Base-by-base conservation (phyloP, 2,888 invertebrate genomes). In the Tiliacea citrago region DNA sequence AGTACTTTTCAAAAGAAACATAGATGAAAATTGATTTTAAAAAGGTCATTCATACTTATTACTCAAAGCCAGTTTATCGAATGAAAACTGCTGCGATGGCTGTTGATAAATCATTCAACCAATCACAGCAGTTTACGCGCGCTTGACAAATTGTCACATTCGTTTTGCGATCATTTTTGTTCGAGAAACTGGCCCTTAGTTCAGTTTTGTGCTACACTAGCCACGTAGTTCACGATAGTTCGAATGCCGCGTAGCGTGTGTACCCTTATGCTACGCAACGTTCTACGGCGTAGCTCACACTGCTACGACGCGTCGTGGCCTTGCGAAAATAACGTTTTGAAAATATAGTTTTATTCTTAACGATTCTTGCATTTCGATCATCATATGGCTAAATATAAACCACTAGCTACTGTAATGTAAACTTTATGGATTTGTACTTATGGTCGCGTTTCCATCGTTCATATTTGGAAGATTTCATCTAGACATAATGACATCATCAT, bases 251-350 rank as follows among this genome's bases (percentile, higher is more conserved):
- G 55, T 76, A 76, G 63, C 63, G 13, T 16, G 6, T 53, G 16
- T 9, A 42, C 18, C 55, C n/a, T 6, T n/a, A 7, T 16, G 77
- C 74, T 68, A 68, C 60, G 70, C 39, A 29, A 16, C 1, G 1
- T 49, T 10, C 75, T 79, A 70, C 79, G 76, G 61, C 76, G 79
- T 79, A 75, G 75, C 58, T 47, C 16, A 58, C 12, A 24, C 8
- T 66, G 21, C 75, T 67, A 68, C 68, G 68, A 24, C 8, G n/a
- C 45, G 21, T 10, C 24, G n/a, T 45, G 0, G 13, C 2, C 8
- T 2, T 21, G 8, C 2, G 42, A 42, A 24, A 18, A 39, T 0
- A 24, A 9, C 16, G 7, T 45, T 45, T 24, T 68, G n/a, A n/a
- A 70, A 16, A 39, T 29, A 29, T 29, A 2, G 29, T 29, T 29